Conservation (phyloP, 2,888 invertebrate species). For the Hyalella azteca region DNA sequence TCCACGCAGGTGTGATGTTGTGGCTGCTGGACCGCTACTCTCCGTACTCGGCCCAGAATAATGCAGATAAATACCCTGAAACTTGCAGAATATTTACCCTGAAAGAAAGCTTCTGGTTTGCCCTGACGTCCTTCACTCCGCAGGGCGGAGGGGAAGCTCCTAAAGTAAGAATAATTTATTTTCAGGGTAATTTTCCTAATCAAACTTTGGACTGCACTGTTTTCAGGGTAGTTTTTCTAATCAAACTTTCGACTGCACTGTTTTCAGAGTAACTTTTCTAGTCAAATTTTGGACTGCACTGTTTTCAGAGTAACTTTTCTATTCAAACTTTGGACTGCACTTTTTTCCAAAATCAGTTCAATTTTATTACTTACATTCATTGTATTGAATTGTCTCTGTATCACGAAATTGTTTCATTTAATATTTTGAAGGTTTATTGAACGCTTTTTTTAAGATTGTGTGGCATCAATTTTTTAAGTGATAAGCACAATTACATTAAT, state of each 20-base stretch:
- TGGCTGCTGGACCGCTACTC: slow-evolving; percentile 89
- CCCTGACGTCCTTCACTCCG: slow-evolving; percentile 88
- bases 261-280: too few relatives aligned
- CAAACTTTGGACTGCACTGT: too few relatives aligned
- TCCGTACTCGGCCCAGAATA: slow-evolving; percentile 85
- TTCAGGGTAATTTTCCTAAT: too few relatives aligned
- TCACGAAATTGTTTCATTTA: neutral
- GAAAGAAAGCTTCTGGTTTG: slow-evolving; percentile 93
- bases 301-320: too few relatives aligned
- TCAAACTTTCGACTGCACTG: too few relatives aligned
- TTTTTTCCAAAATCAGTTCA: too few relatives aligned
- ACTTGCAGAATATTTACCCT: slow-evolving; percentile 78
- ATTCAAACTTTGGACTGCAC: too few relatives aligned
- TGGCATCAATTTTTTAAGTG: too few relatives aligned
- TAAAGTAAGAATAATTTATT: slow-evolving; percentile 66
- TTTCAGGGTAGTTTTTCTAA: too few relatives aligned
- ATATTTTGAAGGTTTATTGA: neutral
- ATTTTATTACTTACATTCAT: too few relatives aligned
- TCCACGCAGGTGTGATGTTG: slow-evolving; percentile 73
- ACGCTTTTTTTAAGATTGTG: neutral
- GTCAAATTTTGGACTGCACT: too few relatives aligned
- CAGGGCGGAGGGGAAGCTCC: slow-evolving; percentile 92
- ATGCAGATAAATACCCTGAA: slow-evolving; percentile 67
- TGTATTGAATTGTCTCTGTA: neutral
- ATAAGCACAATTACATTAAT: too few relatives aligned